These are phyloP conservation scores for Acronicta psi DNA, from an alignment of 2,888 invertebrate species.

Conservation along the genomic window DNA sequence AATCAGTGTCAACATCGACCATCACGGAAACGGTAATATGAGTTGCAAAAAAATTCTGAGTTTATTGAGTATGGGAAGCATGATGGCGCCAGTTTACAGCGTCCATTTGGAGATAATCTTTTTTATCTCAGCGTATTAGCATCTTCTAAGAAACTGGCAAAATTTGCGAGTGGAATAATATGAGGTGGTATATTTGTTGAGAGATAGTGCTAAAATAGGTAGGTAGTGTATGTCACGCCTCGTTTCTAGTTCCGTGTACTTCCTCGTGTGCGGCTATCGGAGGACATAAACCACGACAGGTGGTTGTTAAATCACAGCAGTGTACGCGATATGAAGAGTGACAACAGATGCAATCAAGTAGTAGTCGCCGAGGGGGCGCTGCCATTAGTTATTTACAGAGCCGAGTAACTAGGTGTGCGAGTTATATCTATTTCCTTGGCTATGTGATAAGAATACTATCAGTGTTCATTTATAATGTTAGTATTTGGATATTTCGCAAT, in stretches of 20 bases:
- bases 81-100: constrained; percentile 52
- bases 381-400: constrained; percentile 61
- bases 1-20: constrained; percentile 51
- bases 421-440: constrained; percentile 52
- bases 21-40: constrained; percentile 48
- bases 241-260: constrained; percentile 64
- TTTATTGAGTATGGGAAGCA: constrained; percentile 53
- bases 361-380: constrained; percentile 63
- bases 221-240: constrained; percentile 54
- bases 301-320: constrained; percentile 78
- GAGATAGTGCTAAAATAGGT: constrained; percentile 45
- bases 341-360: constrained; percentile 72
- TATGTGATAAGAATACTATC: constrained; percentile 43
- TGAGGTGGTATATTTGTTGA: constrained; percentile 31
- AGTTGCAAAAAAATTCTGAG: constrained; percentile 54
- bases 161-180: constrained; percentile 50
- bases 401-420: constrained; percentile 56
- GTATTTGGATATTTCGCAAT: constrained; percentile 40
- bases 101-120: constrained; percentile 54
- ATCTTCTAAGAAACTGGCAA: constrained; percentile 42
- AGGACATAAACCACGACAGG: constrained; percentile 79
- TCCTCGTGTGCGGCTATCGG: constrained; percentile 75
- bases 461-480: constrained; percentile 47
- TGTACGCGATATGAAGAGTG: constrained; percentile 75
- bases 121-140: constrained; percentile 56